Base-by-base conservation (phyloP, 2,113 vertebrate genomes). In the Psettodes erumei region DNA sequence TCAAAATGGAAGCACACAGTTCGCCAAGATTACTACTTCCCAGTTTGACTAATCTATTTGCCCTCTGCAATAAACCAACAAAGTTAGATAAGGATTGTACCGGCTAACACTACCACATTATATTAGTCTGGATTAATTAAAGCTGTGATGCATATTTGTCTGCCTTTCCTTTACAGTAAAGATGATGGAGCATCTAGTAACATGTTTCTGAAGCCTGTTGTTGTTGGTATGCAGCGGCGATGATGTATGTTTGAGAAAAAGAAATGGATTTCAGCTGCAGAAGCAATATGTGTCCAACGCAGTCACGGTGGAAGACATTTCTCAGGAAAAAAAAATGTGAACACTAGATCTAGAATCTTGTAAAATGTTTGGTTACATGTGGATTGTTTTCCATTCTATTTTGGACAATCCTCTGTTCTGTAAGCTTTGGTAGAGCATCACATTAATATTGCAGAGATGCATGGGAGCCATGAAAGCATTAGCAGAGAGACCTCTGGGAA, bases 371-470 rank as follows among this genome's bases (percentile, higher is more conserved):
- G 2, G 8, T 40, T 60, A 19, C 45, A 35, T 42, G 38, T 27
- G 50, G 27, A 68, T 65, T 45, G 40, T 58, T 63, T 75, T n/a
- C 51, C 4, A 6, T 62, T 61, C 55, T 28, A 70, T 67, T 55
- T 45, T 51, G 19, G 30, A 67, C 40, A 56, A 35, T 33, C 61
- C 32, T 3, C 9, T 3, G 15, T 43, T 71, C 58, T 73, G 77
- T 42, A 25, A 51, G 21, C 42, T 43, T 67, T 45, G 37, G 54
- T 33, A 48, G 65, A 79, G 51, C 58, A 56, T 65, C 40, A 71
- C 47, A 80, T 84, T 79, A n/a, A 80, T 81, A 71, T 85, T 75
- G 68, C 55, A 75, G 32, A 77, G 56, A 81, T 67, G 53, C 8
- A 60, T 59, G 56, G 42, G 63, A 69, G 64, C 53, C 56, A 47